Evolutionary conservation across 2,113 vertebrate genomes (phyloP).

Genomic region (Hystrix brachyura): DNA sequence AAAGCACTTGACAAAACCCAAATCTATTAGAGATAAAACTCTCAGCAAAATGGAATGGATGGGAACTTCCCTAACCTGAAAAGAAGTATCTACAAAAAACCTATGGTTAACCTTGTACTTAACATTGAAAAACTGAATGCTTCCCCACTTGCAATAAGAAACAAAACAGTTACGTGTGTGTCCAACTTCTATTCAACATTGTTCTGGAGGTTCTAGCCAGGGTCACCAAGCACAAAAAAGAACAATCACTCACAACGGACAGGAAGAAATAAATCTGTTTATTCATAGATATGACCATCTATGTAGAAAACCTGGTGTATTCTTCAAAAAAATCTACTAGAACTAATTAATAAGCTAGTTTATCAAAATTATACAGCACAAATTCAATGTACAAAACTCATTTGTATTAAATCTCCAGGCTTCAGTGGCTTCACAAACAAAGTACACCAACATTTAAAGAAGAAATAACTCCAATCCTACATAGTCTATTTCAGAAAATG

Average conservation of each 20-base stretch:
- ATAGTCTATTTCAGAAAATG: neutral
- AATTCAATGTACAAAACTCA: neutral
- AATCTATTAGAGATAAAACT: neutral
- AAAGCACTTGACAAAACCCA: neutral
- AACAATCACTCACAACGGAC: neutral
- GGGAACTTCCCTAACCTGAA: neutral
- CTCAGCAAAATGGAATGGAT: neutral
- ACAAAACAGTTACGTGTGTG: neutral
- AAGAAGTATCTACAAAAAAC: neutral
- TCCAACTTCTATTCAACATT: neutral
- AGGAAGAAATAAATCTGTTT: slow-evolving; percentile 15
- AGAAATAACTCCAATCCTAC: neutral
- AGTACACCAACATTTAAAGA: neutral
- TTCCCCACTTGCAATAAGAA: neutral
- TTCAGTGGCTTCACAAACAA: neutral
- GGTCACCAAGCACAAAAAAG: neutral
- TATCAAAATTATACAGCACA: neutral
- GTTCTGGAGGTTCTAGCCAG: neutral
- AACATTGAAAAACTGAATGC: neutral
- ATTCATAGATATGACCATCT: neutral
- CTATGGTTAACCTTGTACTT: neutral
- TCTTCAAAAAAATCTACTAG: neutral
- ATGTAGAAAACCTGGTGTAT: neutral
- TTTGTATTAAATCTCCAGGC: neutral
- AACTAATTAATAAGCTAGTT: neutral